Percentiles rank a stretch among this genome's conserved stretches.
phyloP scores from a whole-genome alignment of 2,888 invertebrate genomes.

The Eupithecia inturbata region DNA sequence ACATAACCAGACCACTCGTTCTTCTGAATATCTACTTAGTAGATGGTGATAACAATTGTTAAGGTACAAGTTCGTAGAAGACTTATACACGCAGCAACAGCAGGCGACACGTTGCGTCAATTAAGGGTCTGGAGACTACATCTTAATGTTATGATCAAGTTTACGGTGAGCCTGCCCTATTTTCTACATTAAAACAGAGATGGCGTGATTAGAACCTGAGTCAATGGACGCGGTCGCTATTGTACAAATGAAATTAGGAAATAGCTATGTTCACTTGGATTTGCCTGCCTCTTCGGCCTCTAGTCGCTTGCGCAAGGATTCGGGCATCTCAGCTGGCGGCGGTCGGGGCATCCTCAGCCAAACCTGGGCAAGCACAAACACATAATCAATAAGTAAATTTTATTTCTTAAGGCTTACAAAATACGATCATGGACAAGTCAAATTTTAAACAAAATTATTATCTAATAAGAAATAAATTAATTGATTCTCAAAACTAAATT shows the following conservation, averaged over 20 bases:
- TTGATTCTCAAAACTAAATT: too few relatives aligned
- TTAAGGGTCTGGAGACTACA: background rate
- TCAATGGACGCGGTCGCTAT: conserved; percentile 20
- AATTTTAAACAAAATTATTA: too few relatives aligned
- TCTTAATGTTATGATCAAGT: background rate
- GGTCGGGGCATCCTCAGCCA: conserved; percentile 94
- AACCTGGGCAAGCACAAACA: conserved; percentile 67
- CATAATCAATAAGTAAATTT: too few relatives aligned
- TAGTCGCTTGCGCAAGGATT: conserved; percentile 91
- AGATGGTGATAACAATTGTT: conserved; percentile 1
- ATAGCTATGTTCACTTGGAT: conserved; percentile 60
- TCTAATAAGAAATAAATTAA: too few relatives aligned
- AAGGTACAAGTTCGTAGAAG: background rate
- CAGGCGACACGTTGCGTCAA: background rate
- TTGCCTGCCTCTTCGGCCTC: conserved; percentile 74
- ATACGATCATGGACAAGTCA: too few relatives aligned
- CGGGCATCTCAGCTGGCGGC: conserved; percentile 98
- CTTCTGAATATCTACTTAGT: background rate
- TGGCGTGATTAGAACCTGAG: background rate
- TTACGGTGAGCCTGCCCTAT: background rate
- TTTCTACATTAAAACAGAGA: background rate
- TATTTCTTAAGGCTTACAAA: background rate
- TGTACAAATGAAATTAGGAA: conserved; percentile 27
- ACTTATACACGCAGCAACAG: too few relatives aligned
- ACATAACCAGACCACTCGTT: background rate